phyloP scores from a whole-genome alignment of 2,113 vertebrate species.

The Xenopus tropicalis region DNA sequence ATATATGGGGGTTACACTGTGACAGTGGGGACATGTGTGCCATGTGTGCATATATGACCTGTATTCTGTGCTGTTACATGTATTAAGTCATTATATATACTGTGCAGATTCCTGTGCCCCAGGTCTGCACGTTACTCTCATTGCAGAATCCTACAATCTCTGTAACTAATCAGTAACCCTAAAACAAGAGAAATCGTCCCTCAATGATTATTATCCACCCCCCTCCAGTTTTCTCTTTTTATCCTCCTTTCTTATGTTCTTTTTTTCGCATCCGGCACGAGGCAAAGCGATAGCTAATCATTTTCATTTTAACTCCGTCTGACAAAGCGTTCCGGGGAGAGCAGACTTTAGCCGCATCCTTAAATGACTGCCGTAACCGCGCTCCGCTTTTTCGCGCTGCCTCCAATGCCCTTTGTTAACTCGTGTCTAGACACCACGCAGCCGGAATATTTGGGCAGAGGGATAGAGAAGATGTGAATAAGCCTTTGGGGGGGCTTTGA shows the following conservation, averaged over 20 bases:
- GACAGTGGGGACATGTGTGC: too few species aligned
- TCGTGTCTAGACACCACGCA: constrained; percentile 35
- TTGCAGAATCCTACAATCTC: too few species aligned
- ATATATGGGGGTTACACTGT: too few species aligned
- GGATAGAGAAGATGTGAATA: not conserved
- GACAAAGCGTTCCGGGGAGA: constrained; percentile 61
- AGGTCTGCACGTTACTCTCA: too few species aligned
- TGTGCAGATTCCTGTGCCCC: too few species aligned
- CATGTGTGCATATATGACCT: too few species aligned
- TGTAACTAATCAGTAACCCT: too few species aligned
- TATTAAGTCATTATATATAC: too few species aligned
- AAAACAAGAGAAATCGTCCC: too few species aligned
- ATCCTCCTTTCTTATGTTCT: not conserved
- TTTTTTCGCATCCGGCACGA: constrained; percentile 37
- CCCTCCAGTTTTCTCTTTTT: too few species aligned
- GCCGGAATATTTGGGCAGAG: constrained; percentile 20
- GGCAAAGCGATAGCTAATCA: constrained; percentile 64
- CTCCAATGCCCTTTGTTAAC: constrained; percentile 36
- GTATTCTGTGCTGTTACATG: too few species aligned
- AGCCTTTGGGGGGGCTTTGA: not conserved
- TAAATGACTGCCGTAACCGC: constrained; percentile 22
- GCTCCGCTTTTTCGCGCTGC: not conserved
- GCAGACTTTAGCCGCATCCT: constrained; percentile 17
- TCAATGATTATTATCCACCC: too few species aligned
- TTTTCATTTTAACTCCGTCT: constrained; percentile 69